A percentile compares a stretch with the other conserved stretches of the same genome.
phyloP scores from a whole-genome alignment of 2,113 vertebrate species.

The Ivindomyrus marchei region DNA sequence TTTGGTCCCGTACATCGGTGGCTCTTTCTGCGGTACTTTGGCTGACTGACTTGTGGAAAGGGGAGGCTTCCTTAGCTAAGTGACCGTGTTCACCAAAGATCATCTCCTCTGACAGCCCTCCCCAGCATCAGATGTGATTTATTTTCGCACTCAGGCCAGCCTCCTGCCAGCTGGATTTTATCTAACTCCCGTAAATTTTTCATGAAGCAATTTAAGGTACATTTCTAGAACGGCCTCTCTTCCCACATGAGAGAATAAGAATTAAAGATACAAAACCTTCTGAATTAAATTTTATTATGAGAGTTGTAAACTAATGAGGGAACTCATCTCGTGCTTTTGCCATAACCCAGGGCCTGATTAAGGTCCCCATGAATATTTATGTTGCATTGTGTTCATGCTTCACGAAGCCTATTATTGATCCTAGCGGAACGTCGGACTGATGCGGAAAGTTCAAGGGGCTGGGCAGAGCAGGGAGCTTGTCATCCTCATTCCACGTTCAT shows the following conservation, averaged over 20 bases:
- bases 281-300: not conserved
- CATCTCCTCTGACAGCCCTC: not conserved
- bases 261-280: not conserved
- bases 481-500: too few relatives aligned
- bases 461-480: not conserved
- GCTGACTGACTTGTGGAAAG: not conserved
- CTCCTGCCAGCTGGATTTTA: not conserved
- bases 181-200: not conserved
- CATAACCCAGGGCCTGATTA: not conserved
- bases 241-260: not conserved
- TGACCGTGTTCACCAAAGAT: not conserved
- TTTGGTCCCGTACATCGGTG: not conserved
- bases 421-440: not conserved
- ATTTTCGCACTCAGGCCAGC: not conserved
- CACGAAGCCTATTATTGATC: not conserved
- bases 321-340: not conserved
- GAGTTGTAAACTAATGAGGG: not conserved
- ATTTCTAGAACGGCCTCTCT: not conserved
- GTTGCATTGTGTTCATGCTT: not conserved
- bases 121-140: not conserved
- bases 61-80: not conserved
- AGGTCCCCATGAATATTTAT: not conserved
- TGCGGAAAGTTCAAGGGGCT: not conserved
- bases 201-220: not conserved
- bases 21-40: not conserved